phyloP scores from a whole-genome alignment of 2,888 invertebrate genomes.

The Ectemnius cavifrons region DNA sequence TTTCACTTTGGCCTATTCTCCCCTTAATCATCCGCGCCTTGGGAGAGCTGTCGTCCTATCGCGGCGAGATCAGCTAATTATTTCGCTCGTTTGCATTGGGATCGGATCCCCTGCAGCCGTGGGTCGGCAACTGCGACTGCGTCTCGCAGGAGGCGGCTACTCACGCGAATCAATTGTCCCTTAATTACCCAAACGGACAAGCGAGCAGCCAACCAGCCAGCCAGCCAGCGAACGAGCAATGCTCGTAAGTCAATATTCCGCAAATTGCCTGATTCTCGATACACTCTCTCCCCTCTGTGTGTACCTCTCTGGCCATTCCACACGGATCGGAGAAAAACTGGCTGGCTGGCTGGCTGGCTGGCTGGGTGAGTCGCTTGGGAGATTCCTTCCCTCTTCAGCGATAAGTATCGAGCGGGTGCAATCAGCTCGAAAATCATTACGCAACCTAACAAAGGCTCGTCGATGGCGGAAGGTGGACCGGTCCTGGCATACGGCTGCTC shows the following conservation, averaged over 20 bases:
- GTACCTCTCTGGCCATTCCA: no score
- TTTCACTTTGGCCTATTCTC: conserved; percentile 38
- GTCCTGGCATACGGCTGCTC: no score
- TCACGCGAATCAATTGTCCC: conserved; percentile 13
- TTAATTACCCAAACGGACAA: neutral
- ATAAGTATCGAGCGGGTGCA: neutral
- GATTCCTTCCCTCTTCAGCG: neutral
- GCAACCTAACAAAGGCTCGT: conserved; percentile 22
- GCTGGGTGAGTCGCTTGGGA: no score
- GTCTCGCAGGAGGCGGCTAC: neutral
- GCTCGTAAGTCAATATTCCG: no score
- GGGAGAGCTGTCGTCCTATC: conserved; percentile 66
- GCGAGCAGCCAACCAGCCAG: neutral
- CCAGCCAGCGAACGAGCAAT: no score
- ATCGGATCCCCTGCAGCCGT: neutral
- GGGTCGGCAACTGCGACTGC: neutral
- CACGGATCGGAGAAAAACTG: no score
- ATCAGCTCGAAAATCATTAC: conserved; percentile 11
- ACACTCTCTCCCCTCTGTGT: no score
- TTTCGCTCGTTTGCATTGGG: conserved; percentile 64
- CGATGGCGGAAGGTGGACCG: neutral
- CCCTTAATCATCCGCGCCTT: conserved; percentile 43
- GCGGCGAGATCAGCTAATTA: conserved; percentile 76
- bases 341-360: no score
- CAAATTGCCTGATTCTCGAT: no score